Percentiles rank a stretch among this genome's conserved stretches.
phyloP scores from a whole-genome alignment of 2,888 invertebrate genomes.

The Tinea semifulvella region DNA sequence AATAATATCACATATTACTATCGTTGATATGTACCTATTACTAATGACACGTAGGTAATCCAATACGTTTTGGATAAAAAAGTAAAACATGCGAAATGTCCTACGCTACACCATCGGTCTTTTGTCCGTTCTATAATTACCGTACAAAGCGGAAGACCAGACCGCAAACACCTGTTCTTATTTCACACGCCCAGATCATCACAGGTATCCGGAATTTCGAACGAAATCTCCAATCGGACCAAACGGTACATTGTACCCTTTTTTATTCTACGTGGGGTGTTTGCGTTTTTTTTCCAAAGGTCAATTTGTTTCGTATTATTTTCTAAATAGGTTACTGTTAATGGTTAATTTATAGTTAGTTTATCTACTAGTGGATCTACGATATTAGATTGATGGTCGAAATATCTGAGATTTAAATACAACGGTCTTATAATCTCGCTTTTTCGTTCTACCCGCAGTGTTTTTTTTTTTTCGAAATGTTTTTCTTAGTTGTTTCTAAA shows the following conservation, averaged over 20 bases:
- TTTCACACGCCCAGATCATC: constrained; percentile 52
- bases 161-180: constrained; percentile 56
- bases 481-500: too few relatives aligned
- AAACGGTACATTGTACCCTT: constrained; percentile 36
- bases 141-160: constrained; percentile 38
- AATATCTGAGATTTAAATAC: too few relatives aligned
- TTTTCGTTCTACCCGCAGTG: too few relatives aligned
- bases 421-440: too few relatives aligned
- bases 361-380: too few relatives aligned
- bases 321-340: constrained; percentile 7
- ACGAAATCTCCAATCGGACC: constrained; percentile 36
- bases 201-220: constrained; percentile 37
- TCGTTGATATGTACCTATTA: too few relatives aligned
- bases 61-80: too few relatives aligned
- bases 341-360: constrained; percentile 7
- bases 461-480: too few relatives aligned
- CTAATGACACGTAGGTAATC: too few relatives aligned
- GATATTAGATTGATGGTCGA: too few relatives aligned
- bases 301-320: constrained; percentile 9
- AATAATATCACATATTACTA: not conserved
- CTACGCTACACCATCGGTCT: constrained; percentile 15
- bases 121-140: constrained; percentile 56
- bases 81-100: constrained; percentile 1
- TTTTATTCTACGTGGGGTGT: constrained; percentile 35
- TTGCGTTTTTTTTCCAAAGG: constrained; percentile 18